These are phyloP conservation scores for Rattus norvegicus DNA, from an alignment of 2,113 vertebrate genomes.

Conservation along the genomic window DNA sequence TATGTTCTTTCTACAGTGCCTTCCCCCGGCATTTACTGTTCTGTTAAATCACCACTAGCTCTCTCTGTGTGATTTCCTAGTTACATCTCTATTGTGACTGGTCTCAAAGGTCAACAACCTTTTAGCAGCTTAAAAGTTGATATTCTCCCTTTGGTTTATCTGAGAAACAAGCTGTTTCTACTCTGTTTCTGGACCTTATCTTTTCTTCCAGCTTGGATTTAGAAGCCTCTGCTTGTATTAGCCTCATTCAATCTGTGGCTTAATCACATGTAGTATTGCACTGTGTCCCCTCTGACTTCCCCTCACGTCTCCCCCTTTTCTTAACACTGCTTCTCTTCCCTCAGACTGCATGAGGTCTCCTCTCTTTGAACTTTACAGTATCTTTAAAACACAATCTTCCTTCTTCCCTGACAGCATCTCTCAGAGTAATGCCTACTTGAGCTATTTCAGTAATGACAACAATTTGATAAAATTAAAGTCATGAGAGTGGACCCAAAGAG, in stretches of 20 bases:
- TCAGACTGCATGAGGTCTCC: slow-evolving; percentile 13
- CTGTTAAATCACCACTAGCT: neutral
- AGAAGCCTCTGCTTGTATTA: neutral
- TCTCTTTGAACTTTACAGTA: slow-evolving; percentile 76
- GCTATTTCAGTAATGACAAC: slow-evolving; percentile 81
- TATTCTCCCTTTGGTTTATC: slow-evolving; percentile 15
- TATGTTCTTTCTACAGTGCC: neutral
- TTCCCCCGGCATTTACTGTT: neutral
- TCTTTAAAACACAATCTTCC: slow-evolving; percentile 73
- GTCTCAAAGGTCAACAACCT: neutral
- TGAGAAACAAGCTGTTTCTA: neutral
- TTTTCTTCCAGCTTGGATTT: neutral
- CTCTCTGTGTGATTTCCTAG: neutral
- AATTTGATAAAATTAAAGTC: slow-evolving; percentile 82
- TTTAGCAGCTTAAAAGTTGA: slow-evolving; percentile 1
- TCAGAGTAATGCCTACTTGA: slow-evolving; percentile 77
- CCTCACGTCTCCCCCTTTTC: neutral
- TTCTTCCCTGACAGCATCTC: slow-evolving; percentile 60
- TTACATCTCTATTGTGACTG: neutral
- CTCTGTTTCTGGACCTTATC: neutral
- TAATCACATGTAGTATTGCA: neutral
- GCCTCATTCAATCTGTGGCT: neutral
- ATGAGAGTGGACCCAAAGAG: slow-evolving; percentile 67
- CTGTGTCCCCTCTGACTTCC: neutral
- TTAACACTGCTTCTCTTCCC: slow-evolving; percentile 52